Conservation (phyloP, 2,113 vertebrate genomes). For the Vireo altiloquus region DNA sequence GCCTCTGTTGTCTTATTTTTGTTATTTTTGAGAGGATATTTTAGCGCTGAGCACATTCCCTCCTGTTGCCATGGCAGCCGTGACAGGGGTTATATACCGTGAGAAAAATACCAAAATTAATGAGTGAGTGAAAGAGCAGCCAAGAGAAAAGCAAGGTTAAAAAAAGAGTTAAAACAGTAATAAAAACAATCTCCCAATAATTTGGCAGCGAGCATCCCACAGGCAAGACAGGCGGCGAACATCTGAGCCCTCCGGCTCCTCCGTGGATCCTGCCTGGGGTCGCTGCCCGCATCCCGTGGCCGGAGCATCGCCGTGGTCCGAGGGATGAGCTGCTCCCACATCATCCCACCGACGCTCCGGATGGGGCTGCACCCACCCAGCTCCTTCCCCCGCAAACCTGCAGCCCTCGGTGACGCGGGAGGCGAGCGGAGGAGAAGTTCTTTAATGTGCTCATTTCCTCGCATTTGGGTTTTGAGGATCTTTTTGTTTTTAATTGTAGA, state of each 20-base stretch:
- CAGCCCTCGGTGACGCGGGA: background rate
- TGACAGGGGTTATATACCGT: slow-evolving; percentile 85
- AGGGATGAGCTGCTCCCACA: background rate
- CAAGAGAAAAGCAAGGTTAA: slow-evolving; percentile 79
- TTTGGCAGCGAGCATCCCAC: slow-evolving; percentile 60
- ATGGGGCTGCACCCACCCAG: background rate
- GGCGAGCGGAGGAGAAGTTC: slow-evolving; percentile 17
- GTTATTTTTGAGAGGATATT: slow-evolving; percentile 86
- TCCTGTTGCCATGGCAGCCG: slow-evolving; percentile 82
- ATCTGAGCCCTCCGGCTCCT: background rate
- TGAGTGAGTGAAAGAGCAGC: slow-evolving; percentile 80
- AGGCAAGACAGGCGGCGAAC: background rate
- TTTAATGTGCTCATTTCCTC: slow-evolving; percentile 67
- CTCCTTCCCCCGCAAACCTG: background rate
- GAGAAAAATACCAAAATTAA: slow-evolving; percentile 88
- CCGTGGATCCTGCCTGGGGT: fast-evolving
- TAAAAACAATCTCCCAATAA: slow-evolving; percentile 74
- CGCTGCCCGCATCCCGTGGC: fast-evolving
- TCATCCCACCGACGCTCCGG: background rate
- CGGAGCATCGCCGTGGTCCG: fast-evolving
- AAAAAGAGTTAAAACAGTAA: slow-evolving; percentile 81
- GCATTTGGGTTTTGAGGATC: slow-evolving; percentile 64
- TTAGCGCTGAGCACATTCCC: slow-evolving; percentile 79
- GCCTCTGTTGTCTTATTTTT: slow-evolving; percentile 80
- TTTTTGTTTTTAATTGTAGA: slow-evolving; percentile 76